These are phyloP conservation scores for Odontamblyopus rebecca DNA, from an alignment of 2,797 vertebrate species.

Conservation along the genomic window DNA sequence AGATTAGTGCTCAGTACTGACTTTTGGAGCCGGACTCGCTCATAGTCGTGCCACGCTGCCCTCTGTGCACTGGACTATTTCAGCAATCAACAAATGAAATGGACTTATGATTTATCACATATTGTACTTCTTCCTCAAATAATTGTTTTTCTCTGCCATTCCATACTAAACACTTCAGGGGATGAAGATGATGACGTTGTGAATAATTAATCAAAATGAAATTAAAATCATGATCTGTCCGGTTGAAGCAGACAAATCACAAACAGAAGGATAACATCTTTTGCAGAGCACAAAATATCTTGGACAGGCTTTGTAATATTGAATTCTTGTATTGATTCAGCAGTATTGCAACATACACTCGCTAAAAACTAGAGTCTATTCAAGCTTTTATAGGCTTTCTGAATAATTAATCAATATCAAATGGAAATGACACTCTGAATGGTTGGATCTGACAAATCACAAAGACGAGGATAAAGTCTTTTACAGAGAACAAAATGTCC, in stretches of 20 bases:
- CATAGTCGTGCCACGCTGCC: constrained; percentile 29
- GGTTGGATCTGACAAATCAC: not conserved
- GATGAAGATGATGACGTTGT: not conserved
- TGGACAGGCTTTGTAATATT: too few species aligned
- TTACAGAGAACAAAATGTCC: too few species aligned
- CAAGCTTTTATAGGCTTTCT: too few species aligned
- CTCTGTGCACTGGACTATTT: constrained; percentile 25
- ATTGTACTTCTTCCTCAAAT: not conserved
- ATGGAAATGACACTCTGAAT: not conserved
- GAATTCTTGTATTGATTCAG: too few species aligned
- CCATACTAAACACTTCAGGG: not conserved
- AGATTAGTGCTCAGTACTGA: constrained; percentile 12
- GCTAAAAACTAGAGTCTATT: too few species aligned
- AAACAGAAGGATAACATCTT: not conserved
- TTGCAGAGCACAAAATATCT: too few species aligned
- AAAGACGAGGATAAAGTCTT: not conserved
- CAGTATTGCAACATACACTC: too few species aligned
- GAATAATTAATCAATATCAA: not conserved
- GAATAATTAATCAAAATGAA: not conserved
- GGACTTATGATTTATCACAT: not conserved
- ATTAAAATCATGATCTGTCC: not conserved
- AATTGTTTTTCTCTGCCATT: not conserved
- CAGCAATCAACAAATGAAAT: constrained; percentile 3
- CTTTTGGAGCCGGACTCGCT: constrained; percentile 2
- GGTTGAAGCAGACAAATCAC: not conserved